These are phyloP conservation scores for Dolichotis patagonum DNA, from an alignment of 2,113 vertebrate species.

Conservation along the genomic window DNA sequence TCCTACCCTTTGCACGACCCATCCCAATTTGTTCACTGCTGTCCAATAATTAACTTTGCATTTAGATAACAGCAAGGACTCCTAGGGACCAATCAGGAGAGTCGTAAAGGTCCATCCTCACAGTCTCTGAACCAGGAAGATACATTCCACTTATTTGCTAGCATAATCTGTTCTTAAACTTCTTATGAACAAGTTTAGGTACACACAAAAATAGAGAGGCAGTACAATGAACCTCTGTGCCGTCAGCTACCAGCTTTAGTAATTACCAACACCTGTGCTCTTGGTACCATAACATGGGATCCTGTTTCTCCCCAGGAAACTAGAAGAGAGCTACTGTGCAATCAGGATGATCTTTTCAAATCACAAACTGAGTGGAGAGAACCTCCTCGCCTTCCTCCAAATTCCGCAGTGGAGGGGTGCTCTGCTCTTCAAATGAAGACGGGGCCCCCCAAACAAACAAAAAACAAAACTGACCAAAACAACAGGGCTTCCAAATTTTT, in stretches of 20 bases:
- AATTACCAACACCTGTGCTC: slow-evolving; percentile 22
- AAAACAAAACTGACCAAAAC: neutral
- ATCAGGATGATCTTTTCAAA: neutral
- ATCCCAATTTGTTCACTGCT: neutral
- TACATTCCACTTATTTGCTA: neutral
- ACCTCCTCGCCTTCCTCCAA: neutral
- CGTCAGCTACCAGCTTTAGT: neutral
- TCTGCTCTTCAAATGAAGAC: neutral
- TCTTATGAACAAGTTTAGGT: slow-evolving; percentile 27
- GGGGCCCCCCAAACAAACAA: neutral
- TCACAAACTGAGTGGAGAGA: neutral
- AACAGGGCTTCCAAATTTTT: neutral
- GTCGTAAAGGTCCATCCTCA: neutral
- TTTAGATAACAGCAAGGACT: slow-evolving; percentile 3
- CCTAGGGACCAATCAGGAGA: neutral
- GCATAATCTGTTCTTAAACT: neutral
- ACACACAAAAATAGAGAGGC: neutral
- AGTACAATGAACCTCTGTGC: neutral
- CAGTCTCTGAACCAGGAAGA: neutral
- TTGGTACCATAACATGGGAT: neutral
- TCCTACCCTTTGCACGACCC: neutral
- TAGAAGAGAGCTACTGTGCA: neutral
- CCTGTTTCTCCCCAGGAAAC: neutral
- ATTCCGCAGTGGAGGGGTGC: neutral
- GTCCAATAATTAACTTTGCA: slow-evolving; percentile 31